Base-by-base conservation (phyloP, 1,140 invertebrate species). In the Heliconius nattereri region DNA sequence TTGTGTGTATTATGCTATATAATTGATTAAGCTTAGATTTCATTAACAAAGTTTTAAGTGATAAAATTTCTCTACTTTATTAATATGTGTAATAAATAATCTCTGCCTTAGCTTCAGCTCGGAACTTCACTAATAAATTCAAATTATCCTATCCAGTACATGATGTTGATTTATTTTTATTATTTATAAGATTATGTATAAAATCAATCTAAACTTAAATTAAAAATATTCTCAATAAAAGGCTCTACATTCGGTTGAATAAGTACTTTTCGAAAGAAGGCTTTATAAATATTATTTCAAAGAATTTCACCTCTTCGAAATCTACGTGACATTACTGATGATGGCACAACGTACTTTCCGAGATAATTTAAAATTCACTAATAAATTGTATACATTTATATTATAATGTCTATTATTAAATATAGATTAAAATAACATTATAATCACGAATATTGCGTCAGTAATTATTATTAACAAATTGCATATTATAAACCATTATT, bases 341-440 rank as follows among this genome's bases (percentile, higher is more conserved):
- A 66, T 29, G 2, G 11, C 3, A 13, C 23, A 66, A 66, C 23
- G 8, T n/a, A 7, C 5, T 66, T 66, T 66, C 3, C 60, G 20
- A 66, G 60, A 66, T 13, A 66, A 66, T 29, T 66, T 66, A 26
- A 66, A 26, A 66, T 66, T 26, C 60, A 66, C 60, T 66, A 66
- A 66, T 26, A 23, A 29, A 66, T 26, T 13, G 23, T 66, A 29
- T 66, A 66, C 9, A 29, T 66, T 11, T 5, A 66, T 66, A n/a
- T 60, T 60, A 23, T 60, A 60, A 45, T 52, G 29, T 66, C 23
- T 66, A 66, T 29, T 66, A 29, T 26, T 66, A 66, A 66, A 66
- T 29, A 66, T 29, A 29, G 60, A 66, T 66, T 66, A 66, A 66
- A 66, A 66, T 66, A 66, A 29, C 60, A 66, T 66, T 26, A 66